Evolutionary conservation across 2,888 invertebrate species (phyloP), one percentile per base, ranked within the genome.

Genomic region (Sympetrum striolatum): DNA sequence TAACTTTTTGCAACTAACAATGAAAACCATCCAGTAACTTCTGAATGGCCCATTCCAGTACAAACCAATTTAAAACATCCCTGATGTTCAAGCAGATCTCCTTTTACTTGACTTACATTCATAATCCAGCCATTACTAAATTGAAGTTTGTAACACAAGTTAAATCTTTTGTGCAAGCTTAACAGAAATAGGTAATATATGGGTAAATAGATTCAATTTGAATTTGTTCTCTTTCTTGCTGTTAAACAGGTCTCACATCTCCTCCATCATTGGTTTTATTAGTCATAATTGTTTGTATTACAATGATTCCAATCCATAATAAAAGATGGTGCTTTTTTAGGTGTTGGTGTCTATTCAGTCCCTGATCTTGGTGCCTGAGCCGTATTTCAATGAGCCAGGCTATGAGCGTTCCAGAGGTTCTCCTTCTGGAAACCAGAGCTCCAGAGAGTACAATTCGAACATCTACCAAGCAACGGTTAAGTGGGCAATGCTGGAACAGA

Each of bases 401-500:
- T 98, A 98, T 94, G 98, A 98, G 94, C 95, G 98, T 92, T 97
- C 97, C 92, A 96, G 98, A 91, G 98, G 98, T 91, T 98, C 98
- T 64, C 96, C 97, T 91, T 96, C 97, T 37, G 98, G 98, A 92
- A 97, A 96, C 92, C 97, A 97, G 93, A 98, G 98, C 93, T 98
- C 98, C 92, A 96, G 97, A 93, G 98, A 98, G 94, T 99, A 99
- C 95, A 98, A 98, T 94, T 97, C 98, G 92, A 98, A 98, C 94
- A 98, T 99, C 93, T 97, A 98, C 94, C 98, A 98, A 94, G 98
- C 98, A 15, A 98, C 98, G 92, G 98, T 98, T 91, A 96, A 98
- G 93, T 99, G 98, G 98, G 98, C 98, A 92, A 98, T 99, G 98
- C 95, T 99, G 91, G 98, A 99, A 94, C 98, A 98, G 94, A 96